Conservation (phyloP, 2,797 vertebrate species). For the Lagocephalus sceleratus region DNA sequence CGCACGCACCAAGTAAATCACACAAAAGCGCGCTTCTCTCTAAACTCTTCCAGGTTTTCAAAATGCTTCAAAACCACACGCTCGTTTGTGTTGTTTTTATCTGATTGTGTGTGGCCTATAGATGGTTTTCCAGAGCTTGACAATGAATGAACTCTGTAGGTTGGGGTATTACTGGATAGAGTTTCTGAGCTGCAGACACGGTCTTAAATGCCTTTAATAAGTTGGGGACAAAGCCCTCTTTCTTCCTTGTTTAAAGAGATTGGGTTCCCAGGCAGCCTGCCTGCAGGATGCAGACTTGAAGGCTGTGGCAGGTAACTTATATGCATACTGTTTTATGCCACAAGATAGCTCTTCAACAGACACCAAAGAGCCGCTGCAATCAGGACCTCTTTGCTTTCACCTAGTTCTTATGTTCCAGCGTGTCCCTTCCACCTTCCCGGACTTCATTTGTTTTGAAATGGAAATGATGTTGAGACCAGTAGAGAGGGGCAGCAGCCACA, state of each 20-base stretch:
- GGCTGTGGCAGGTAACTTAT: constrained; percentile 56
- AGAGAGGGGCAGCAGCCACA: constrained; percentile 5
- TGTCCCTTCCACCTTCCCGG: constrained; percentile 10
- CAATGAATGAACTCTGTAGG: constrained; percentile 60
- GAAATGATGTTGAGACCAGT: neutral
- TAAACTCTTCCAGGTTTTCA: no score
- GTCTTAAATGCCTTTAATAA: constrained; percentile 78
- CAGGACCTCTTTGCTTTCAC: neutral
- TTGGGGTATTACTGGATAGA: constrained; percentile 45
- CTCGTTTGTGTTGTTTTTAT: no score
- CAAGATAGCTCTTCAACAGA: constrained; percentile 14
- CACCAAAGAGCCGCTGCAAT: constrained; percentile 9
- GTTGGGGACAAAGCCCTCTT: constrained; percentile 74
- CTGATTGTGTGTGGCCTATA: no score
- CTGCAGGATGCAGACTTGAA: constrained; percentile 46
- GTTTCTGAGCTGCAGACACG: constrained; percentile 62
- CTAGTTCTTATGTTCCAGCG: neutral
- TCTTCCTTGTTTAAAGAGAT: constrained; percentile 74
- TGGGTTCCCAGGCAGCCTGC: constrained; percentile 70
- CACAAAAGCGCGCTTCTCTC: no score
- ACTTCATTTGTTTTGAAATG: constrained; percentile 14
- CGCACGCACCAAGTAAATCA: no score
- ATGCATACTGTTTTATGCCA: constrained; percentile 21
- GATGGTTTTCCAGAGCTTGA: constrained; percentile 9
- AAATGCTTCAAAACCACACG: no score